These are phyloP conservation scores for Theodoxus fluviatilis DNA, from an alignment of 2,888 invertebrate genomes.

Conservation along the genomic window DNA sequence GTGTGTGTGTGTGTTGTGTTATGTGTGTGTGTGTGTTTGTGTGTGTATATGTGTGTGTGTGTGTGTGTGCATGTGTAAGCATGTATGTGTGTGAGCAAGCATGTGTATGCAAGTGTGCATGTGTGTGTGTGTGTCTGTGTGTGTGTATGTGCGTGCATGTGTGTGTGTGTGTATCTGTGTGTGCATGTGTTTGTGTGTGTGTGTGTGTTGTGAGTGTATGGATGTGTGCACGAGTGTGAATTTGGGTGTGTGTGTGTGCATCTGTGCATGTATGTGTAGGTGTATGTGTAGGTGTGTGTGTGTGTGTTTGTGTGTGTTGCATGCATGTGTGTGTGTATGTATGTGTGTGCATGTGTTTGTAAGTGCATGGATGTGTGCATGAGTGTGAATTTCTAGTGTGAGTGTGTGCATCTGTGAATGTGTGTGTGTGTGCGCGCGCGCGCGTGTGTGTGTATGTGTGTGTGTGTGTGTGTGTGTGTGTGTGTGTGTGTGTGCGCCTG, in stretches of 20 bases:
- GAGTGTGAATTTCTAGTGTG: constrained; percentile 22
- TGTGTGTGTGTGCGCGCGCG: constrained; percentile 27
- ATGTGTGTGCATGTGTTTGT: constrained; percentile 24
- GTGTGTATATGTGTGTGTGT: too few species aligned
- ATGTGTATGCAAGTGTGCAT: background rate
- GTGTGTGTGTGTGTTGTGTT: too few species aligned
- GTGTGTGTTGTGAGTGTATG: constrained; percentile 9
- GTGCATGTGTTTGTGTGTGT: background rate
- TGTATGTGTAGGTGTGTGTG: constrained; percentile 7
- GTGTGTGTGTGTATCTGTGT: background rate
- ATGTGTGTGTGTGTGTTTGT: too few species aligned
- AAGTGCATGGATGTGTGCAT: constrained; percentile 18
- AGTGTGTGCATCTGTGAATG: constrained; percentile 26
- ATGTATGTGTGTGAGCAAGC: background rate
- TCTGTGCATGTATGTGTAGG: constrained; percentile 11
- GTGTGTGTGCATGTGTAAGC: too few species aligned
- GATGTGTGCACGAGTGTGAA: constrained; percentile 11
- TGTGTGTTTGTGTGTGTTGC: background rate
- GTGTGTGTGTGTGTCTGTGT: constrained; percentile 14
- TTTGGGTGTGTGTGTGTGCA: background rate
- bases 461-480: constrained; percentile 22
- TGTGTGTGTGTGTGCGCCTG: constrained; percentile 19
- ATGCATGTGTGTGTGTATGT: constrained; percentile 23
- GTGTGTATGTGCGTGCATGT: constrained; percentile 9
- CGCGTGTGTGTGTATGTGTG: constrained; percentile 26